Evolutionary conservation across 2,888 invertebrate species (phyloP), one percentile per base, ranked within the genome.

Genomic region (Scaptomyza cyrtandrae): DNA sequence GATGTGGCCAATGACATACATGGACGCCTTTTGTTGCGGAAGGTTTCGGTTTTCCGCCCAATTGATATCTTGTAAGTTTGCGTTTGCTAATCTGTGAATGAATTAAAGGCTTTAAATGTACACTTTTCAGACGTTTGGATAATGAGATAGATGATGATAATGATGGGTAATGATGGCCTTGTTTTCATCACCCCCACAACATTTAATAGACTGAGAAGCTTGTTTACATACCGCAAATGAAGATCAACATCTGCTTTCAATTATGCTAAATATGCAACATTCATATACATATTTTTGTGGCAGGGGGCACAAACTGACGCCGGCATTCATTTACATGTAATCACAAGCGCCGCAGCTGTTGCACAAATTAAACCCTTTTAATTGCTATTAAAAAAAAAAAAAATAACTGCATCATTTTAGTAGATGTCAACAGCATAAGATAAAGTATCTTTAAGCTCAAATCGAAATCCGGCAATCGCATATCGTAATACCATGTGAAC

Each of bases 161-260:
- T 14, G 39, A 14, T 9, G 39, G 37, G 10, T 59, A 19, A 19
- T 19, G 2, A 19, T 19, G 9, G 6, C 11, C n/a, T 14, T 39
- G 44, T n/a, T 9, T 9, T 13, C 27, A 56, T 10, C 55, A 24
- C n/a, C 16, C 49, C 50, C 53, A 56, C 33, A 49, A 54, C 24
- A 48, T 45, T 31, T 49, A 16, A 52, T 74, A 74, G 48, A 33
- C 16, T 33, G 14, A 11, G 27, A 11, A 11, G 11, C 7, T 19
- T 7, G 10, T 48, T 43, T 52, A 19, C 14, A 49, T 53, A 24
- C 24, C 5, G 24, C 24, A 24, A 24, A 41, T 55, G 57, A 61
- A 67, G 45, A 56, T 41, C 2, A 65, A 72, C 80, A 79, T 79
- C 79, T 81, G 79, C 66, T 75, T 80, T 66, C 70, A 80, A 79